Evolutionary conservation across 2,888 invertebrate genomes (phyloP), one percentile per base, ranked within the genome.

Genomic region (Erpobdella octoculata): DNA sequence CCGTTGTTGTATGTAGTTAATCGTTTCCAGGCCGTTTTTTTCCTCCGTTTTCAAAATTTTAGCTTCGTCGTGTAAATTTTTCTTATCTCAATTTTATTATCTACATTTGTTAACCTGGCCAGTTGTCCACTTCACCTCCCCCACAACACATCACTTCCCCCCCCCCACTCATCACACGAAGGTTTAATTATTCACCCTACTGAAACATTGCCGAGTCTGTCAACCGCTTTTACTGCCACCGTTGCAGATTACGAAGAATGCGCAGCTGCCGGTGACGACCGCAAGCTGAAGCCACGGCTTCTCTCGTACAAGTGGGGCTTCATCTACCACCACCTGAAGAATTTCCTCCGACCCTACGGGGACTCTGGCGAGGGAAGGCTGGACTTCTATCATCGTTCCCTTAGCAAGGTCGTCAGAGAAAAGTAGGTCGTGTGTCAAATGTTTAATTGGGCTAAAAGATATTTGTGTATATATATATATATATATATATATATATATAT

Each of bases 361-460:
- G 80, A 82, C 74, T 79, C 80, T 71, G 78, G 78, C 33, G 80
- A 80, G 62, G 82, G 82, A 0, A 73, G 81, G 41, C 76, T 82
- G 2, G 81, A 82, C 75, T 81, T 82, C 77, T 81, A 82, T 72
- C 82, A 82, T 72, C 74, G 80, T 15, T 80, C 81, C 53, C 78
- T 82, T 15, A 81, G 81, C 76, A 81, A 81, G 76, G 81, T 81
- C 66, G 81, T 82, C 18, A 76, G 80, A 70, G 79, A 78, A 72
- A 79, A 79, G 82, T 81, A 72, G 78, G 81, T 79, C 28, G 21
- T 6, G 53, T 3, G 33, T 15, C 9, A 31, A 36, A 65, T 9
- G 38, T 25, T 68, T 68, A 53, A 70, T 35, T 18, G 61, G 33
- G n/a, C n/a, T 62, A n/a, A 62, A 1, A 9, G 15, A n/a, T 62